Conservation (phyloP, 2,888 invertebrate genomes). For the Dermolepida albohirtum region DNA sequence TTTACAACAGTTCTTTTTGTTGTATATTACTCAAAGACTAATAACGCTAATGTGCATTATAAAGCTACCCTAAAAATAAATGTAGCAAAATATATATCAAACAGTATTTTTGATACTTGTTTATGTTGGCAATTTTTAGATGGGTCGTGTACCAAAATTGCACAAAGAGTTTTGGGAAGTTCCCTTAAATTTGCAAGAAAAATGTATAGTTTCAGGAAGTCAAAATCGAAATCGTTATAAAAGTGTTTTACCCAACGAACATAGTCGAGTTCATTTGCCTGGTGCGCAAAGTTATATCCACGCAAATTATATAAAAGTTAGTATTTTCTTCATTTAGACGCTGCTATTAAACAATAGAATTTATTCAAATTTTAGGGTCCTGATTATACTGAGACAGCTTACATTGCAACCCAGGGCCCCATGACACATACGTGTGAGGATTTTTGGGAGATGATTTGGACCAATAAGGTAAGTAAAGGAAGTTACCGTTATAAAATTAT, state of each 20-base stretch:
- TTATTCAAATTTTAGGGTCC: constrained; percentile 77
- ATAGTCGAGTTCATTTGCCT: constrained; percentile 82
- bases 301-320: constrained; percentile 92
- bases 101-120: too few species aligned
- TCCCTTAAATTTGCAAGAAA: constrained; percentile 91
- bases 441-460: constrained; percentile 89
- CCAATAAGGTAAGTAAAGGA: constrained; percentile 55
- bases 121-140: constrained; percentile 63
- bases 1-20: too few species aligned
- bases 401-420: constrained; percentile 94
- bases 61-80: too few species aligned
- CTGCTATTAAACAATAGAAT: neutral
- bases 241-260: constrained; percentile 90
- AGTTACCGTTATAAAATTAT: too few species aligned
- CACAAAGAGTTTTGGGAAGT: constrained; percentile 96
- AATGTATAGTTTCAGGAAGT: constrained; percentile 88
- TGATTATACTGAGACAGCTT: constrained; percentile 86
- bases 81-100: too few species aligned
- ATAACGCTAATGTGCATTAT: too few species aligned
- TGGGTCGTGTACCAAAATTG: constrained; percentile 73
- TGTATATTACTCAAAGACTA: too few species aligned
- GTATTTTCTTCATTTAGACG: neutral
- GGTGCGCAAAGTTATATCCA: constrained; percentile 85
- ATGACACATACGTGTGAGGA: constrained; percentile 89
- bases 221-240: constrained; percentile 91